Conservation (phyloP, 2,888 invertebrate genomes). For the Teleiodes luculella region DNA sequence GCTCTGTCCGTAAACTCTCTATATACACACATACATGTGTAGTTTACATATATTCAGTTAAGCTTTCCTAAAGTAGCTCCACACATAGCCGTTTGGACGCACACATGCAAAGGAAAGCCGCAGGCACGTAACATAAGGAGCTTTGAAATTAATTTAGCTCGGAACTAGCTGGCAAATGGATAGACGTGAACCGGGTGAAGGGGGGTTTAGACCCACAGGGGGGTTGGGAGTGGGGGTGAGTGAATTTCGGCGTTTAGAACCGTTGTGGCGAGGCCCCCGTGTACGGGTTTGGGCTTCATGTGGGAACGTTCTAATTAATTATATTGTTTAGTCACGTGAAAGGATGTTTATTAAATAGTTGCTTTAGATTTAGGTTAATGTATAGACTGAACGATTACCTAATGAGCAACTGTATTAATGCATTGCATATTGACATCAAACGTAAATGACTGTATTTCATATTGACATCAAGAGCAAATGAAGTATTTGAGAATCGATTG, state of each 20-base stretch:
- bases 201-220: conserved; percentile 36
- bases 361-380: background rate
- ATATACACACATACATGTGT: conserved; percentile 41
- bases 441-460: too few species aligned
- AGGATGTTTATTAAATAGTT: conserved; percentile 6
- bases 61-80: conserved; percentile 70
- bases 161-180: conserved; percentile 80
- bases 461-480: too few species aligned
- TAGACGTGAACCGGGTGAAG: conserved; percentile 70
- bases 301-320: conserved; percentile 7
- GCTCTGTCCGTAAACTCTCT: conserved; percentile 60
- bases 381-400: background rate
- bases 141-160: conserved; percentile 80
- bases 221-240: conserved; percentile 38
- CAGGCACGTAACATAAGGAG: conserved; percentile 80
- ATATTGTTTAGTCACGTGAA: conserved; percentile 6
- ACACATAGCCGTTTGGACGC: conserved; percentile 40
- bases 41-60: conserved; percentile 56
- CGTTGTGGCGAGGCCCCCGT: conserved; percentile 65
- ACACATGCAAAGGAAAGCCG: conserved; percentile 70
- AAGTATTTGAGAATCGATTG: too few species aligned
- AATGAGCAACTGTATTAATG: too few species aligned
- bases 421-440: too few species aligned
- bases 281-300: conserved; percentile 2
- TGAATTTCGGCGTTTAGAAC: conserved; percentile 76